A percentile compares a stretch with the other conserved stretches of the same genome.
Conservation (phyloP, 35 echinoderm and acorn worm genomes). For the Stichopus chloronotus region DNA sequence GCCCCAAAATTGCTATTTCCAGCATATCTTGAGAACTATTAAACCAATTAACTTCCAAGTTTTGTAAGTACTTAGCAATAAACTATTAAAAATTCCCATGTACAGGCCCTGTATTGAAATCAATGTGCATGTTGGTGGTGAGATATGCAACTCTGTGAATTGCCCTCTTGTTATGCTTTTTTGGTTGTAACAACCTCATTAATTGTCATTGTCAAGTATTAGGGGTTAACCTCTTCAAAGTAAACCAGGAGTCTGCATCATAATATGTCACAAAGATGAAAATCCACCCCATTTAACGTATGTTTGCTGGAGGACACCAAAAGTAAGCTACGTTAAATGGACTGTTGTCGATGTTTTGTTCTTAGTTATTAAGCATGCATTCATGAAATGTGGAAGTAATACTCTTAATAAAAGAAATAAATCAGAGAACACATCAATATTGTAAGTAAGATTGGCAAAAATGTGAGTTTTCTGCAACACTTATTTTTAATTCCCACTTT, state of each 20-base stretch:
- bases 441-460: not conserved
- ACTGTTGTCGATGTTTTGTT: not conserved
- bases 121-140: too few species aligned
- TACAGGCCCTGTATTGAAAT: too few species aligned
- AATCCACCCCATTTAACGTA: slow-evolving; percentile 9
- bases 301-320: not conserved
- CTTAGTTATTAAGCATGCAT: not conserved
- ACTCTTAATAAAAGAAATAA: not conserved
- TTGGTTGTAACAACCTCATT: not conserved
- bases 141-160: too few species aligned
- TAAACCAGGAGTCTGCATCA: not conserved
- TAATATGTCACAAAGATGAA: not conserved
- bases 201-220: not conserved
- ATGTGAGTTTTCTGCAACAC: not conserved
- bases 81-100: too few species aligned
- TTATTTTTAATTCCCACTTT: not conserved
- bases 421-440: not conserved
- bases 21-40: too few species aligned
- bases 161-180: not conserved
- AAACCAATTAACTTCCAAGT: too few species aligned
- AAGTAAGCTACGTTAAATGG: not conserved
- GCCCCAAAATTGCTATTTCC: too few species aligned
- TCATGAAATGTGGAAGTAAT: not conserved
- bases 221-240: not conserved
- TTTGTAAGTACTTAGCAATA: too few species aligned